phyloP scores from a whole-genome alignment of 2,797 vertebrate genomes.

The Tiaroga cobitis region DNA sequence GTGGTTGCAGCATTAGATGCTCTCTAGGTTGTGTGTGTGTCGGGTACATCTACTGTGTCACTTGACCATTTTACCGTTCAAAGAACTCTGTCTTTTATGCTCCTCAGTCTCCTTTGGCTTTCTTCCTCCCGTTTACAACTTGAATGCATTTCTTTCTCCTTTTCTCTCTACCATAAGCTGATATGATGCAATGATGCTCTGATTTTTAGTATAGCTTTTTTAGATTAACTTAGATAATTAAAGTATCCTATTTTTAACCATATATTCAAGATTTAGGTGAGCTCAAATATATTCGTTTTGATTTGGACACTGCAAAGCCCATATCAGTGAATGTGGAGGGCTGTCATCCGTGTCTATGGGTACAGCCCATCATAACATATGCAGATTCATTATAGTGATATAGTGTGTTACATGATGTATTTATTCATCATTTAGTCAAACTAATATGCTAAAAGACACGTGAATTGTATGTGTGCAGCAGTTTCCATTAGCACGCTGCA shows the following conservation, averaged over 20 bases:
- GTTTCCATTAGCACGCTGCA: constrained; percentile 4
- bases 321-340: neutral
- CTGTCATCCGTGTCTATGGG: neutral
- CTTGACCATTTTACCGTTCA: constrained; percentile 26
- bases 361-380: neutral
- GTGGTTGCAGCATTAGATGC: neutral
- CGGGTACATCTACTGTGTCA: neutral
- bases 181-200: neutral
- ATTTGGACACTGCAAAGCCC: neutral
- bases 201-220: neutral
- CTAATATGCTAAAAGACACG: neutral
- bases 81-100: constrained; percentile 37
- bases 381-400: neutral
- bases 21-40: neutral
- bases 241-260: neutral
- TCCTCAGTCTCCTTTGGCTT: constrained; percentile 8
- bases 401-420: neutral
- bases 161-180: neutral
- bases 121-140: constrained; percentile 40
- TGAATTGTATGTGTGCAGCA: neutral
- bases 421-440: constrained; percentile 10
- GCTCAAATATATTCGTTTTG: neutral
- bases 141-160: constrained; percentile 41
- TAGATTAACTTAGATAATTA: neutral
- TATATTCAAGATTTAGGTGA: neutral